A percentile compares a stretch with the other conserved stretches of the same genome.
Evolutionary conservation across 2,888 invertebrate genomes (phyloP).

Genomic region (Eupeodes latifasciatus): DNA sequence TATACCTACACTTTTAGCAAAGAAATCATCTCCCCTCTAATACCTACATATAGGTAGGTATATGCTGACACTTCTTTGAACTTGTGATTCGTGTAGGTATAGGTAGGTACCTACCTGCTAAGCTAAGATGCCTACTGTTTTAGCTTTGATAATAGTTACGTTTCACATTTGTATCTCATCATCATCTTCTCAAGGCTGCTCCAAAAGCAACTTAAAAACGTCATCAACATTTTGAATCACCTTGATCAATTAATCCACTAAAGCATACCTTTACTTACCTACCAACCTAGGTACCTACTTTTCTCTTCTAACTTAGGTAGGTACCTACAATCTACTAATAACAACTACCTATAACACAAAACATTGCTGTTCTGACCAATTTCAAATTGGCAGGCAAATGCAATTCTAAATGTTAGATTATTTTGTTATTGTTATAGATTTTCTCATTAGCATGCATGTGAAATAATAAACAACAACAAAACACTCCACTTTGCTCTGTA

Average conservation of each 20-base stretch:
- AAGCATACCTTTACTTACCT: no score
- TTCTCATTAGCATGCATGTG: constrained; percentile 28
- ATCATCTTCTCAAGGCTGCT: constrained; percentile 13
- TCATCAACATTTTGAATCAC: constrained; percentile 21
- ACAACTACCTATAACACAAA: not conserved
- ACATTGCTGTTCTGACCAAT: constrained; percentile 12
- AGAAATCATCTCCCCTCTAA: no score
- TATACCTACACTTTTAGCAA: no score
- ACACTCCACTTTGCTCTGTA: not conserved
- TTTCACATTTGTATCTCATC: constrained; percentile 25
- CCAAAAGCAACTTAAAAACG: not conserved
- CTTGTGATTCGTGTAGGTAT: no score
- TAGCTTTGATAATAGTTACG: not conserved
- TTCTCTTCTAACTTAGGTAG: not conserved
- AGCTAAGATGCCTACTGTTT: no score
- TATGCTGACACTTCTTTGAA: no score
- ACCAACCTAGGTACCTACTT: no score
- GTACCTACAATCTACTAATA: not conserved
- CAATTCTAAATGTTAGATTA: not conserved
- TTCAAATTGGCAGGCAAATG: not conserved
- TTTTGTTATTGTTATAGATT: constrained; percentile 6
- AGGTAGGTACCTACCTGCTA: no score
- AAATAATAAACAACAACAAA: not conserved
- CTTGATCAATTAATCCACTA: constrained; percentile 21
- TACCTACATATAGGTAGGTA: no score